phyloP scores from a whole-genome alignment of 92 coral and sea anemone genomes.

The Phenganax stokvisi region DNA sequence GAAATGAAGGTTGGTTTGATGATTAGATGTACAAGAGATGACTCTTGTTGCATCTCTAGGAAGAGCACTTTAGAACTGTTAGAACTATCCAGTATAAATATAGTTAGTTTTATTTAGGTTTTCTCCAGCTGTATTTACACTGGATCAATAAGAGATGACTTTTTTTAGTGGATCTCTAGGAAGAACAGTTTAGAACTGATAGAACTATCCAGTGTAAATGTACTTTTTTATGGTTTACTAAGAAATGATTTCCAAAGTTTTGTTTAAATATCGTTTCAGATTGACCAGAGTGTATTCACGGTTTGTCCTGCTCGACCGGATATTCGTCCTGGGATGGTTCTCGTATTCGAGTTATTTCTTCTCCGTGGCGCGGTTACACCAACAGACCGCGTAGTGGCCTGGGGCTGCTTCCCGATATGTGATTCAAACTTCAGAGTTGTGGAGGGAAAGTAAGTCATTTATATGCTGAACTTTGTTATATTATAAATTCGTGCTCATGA shows the following conservation, averaged over 20 bases:
- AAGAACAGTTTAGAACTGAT: background rate
- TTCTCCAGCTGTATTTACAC: no score
- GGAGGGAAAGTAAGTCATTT: conserved; percentile 76
- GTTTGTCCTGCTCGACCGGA: conserved; percentile 98
- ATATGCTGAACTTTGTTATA: background rate
- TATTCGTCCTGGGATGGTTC: conserved; percentile 95
- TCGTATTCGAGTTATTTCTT: conserved; percentile 89
- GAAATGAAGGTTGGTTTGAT: conserved; percentile 70
- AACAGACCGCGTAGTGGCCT: conserved; percentile 94
- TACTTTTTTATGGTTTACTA: background rate
- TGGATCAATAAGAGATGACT: no score
- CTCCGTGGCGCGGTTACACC: conserved; percentile 95
- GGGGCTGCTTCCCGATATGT: conserved; percentile 97
- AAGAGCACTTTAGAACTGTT: conserved; percentile 88
- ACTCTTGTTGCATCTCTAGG: conserved; percentile 65
- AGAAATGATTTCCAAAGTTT: background rate
- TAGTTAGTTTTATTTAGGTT: no score
- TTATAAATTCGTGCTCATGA: background rate
- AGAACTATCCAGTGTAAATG: background rate
- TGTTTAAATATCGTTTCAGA: conserved; percentile 45
- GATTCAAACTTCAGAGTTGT: conserved; percentile 96
- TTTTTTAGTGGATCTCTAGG: no score
- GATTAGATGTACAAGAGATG: no score
- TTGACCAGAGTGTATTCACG: conserved; percentile 98
- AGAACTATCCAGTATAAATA: background rate